Evolutionary conservation across 2,888 invertebrate species (phyloP), one percentile per base, ranked within the genome.

Genomic region (Cephus spinipes): DNA sequence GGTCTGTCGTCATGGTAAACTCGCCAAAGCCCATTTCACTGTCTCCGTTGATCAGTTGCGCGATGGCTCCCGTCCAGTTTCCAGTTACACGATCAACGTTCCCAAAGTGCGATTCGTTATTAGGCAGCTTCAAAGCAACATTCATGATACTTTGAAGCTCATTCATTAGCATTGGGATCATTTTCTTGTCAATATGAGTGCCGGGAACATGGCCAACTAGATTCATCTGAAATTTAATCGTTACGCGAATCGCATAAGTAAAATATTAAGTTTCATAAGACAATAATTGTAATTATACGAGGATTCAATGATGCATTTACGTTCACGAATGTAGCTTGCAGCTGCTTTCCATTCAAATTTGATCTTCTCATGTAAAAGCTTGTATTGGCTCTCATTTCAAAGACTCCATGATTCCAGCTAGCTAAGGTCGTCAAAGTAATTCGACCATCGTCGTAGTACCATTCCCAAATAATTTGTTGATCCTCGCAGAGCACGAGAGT

Each of bases 21-120:
- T 84, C 86, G 1, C 81, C 80, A 1, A 86, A 15, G 1, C 81
- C 87, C 1, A 87, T 80, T 68, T 84, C 85, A 0, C 80, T 82
- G 4, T 79, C 32, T 12, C 77, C 74, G 0, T 78, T 68, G 12
- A 80, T 75, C 4, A 87, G 71, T 68, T 78, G 79, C 4, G 40
- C 76, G 1, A 87, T 79, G 40, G 83, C 85, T 1, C 87, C 87
- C 15, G 75, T 73, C 87, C 87, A 87, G 0, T 31, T 35, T 4
- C 36, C 36, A 36, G 36, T 36, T 36, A 15, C 12, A 15, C 15
- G 36, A 36, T 36, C 36, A 3, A 68, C 75, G 31, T 68, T 76
- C 12, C 77, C 77, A 3, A 36, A n/a, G 15, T 77, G 31, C 73
- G 80, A 77, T 30, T 77, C 73, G 4, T 75, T 80, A 55, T 75